phyloP scores from a whole-genome alignment of 2,888 invertebrate species.

The Phytoseiulus persimilis region DNA sequence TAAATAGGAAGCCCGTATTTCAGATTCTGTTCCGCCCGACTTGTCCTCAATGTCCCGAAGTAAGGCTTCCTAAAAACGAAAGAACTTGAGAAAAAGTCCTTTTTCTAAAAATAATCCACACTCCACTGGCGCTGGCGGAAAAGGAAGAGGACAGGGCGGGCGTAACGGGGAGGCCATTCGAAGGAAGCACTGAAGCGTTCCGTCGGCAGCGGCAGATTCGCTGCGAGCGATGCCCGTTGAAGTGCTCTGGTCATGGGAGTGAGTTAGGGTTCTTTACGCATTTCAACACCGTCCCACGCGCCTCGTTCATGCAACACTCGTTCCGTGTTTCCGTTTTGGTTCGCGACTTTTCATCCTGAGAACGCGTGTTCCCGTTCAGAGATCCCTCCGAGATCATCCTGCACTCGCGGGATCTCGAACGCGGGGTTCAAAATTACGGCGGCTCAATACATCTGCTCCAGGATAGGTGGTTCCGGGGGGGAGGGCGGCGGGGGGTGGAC shows the following conservation, averaged over 20 bases:
- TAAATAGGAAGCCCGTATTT: neutral
- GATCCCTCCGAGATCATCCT: too few species aligned
- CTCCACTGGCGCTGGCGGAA: neutral
- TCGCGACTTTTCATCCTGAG: neutral
- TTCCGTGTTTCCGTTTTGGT: neutral
- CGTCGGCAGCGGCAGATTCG: slow-evolving; percentile 5
- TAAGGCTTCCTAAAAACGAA: slow-evolving; percentile 5
- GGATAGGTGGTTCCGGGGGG: too few species aligned
- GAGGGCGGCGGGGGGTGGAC: too few species aligned
- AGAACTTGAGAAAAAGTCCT: neutral
- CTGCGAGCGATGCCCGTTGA: neutral
- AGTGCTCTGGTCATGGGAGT: neutral
- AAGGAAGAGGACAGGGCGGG: neutral
- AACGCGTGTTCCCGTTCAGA: neutral
- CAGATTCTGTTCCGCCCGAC: neutral
- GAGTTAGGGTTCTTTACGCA: neutral
- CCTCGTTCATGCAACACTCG: neutral
- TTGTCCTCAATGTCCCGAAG: neutral
- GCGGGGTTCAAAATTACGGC: too few species aligned
- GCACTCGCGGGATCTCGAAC: too few species aligned
- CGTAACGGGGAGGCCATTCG: neutral
- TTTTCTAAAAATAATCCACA: neutral
- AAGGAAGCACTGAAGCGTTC: neutral
- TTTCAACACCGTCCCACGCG: neutral
- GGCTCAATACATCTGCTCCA: too few species aligned